Conservation (phyloP, 92 coral and sea anemone genomes). For the Zoanthus sansibaricus region DNA sequence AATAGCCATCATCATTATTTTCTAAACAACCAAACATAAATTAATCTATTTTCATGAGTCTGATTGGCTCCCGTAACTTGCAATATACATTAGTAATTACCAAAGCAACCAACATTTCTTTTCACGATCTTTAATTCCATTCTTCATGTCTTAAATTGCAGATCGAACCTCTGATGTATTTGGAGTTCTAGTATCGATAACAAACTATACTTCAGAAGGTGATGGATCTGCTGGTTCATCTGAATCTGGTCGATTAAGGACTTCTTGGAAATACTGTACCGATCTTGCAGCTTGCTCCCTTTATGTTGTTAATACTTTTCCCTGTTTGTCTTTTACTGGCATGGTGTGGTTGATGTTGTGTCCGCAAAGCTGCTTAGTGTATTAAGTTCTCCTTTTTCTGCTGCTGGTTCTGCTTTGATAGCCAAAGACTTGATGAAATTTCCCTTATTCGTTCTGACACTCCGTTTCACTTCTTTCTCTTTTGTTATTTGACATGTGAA, state of each 20-base stretch:
- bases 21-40: too few relatives aligned
- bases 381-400: not conserved
- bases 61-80: too few relatives aligned
- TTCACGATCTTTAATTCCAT: not conserved
- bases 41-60: too few relatives aligned
- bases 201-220: not conserved
- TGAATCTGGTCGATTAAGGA: not conserved
- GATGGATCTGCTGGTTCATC: not conserved
- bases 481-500: too few relatives aligned
- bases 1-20: too few relatives aligned
- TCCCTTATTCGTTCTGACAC: too few relatives aligned
- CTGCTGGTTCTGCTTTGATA: too few relatives aligned
- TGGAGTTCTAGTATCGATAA: not conserved
- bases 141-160: not conserved
- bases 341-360: conserved; percentile 5
- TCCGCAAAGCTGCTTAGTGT: conserved; percentile 32
- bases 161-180: not conserved
- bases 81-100: too few relatives aligned
- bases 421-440: too few relatives aligned
- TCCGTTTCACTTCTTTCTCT: too few relatives aligned
- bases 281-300: conserved; percentile 27
- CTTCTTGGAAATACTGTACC: conserved; percentile 21
- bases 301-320: conserved; percentile 17
- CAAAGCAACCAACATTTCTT: too few relatives aligned
- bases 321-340: conserved; percentile 26